Evolutionary conservation across 1,140 invertebrate genomes (phyloP).

Genomic region (Cotesia chilonis): DNA sequence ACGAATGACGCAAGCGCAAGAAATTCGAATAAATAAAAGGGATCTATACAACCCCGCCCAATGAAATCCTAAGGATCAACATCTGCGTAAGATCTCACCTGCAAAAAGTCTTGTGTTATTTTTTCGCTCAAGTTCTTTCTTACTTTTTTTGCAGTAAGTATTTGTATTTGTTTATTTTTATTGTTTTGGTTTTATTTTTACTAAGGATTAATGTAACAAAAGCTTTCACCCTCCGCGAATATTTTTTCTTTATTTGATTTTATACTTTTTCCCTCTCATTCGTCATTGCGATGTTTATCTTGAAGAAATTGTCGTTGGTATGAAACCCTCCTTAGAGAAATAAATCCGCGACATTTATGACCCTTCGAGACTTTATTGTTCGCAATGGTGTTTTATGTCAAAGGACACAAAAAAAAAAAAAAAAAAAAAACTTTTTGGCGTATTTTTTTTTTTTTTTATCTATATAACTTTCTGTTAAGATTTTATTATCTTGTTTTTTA

Average conservation of each 20-base stretch:
- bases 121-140: not conserved
- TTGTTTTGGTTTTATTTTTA: not conserved
- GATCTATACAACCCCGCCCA: slow-evolving; percentile 21
- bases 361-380: slow-evolving; percentile 21
- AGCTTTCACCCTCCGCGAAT: not conserved
- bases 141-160: no score
- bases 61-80: slow-evolving; percentile 2
- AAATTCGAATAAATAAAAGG: slow-evolving; percentile 4
- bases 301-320: slow-evolving; percentile 2
- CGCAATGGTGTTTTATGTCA: slow-evolving; percentile 14
- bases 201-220: not conserved
- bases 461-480: slow-evolving; percentile 5
- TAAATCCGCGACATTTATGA: slow-evolving; percentile 30
- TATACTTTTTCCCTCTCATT: not conserved
- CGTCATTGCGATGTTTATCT: not conserved
- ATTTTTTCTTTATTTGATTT: slow-evolving; percentile 1
- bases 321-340: slow-evolving; percentile 16
- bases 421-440: not conserved
- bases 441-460: not conserved
- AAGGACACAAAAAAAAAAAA: not conserved
- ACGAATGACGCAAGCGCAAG: slow-evolving; percentile 12
- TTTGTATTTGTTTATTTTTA: no score
- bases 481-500: no score
- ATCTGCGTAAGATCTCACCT: slow-evolving; percentile 7
- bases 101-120: slow-evolving; percentile 7